Conservation (phyloP, 2,888 invertebrate genomes). For the Dryobota labecula region DNA sequence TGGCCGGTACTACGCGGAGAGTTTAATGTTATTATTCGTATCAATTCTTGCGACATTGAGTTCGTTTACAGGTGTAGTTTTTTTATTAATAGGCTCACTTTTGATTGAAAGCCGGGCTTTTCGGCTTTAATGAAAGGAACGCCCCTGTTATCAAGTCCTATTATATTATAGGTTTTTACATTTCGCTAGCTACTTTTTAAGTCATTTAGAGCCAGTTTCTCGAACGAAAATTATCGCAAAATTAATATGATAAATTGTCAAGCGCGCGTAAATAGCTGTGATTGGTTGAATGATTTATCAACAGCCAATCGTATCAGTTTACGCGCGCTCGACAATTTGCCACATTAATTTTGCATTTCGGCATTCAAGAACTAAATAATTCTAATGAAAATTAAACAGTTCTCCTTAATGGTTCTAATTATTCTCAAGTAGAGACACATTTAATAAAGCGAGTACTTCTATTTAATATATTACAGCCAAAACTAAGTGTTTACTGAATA, state of each 20-base stretch:
- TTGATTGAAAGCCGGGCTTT: no score
- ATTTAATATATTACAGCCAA: conserved; percentile 5
- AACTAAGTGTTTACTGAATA: conserved; percentile 11
- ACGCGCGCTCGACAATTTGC: background rate
- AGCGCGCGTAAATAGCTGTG: background rate
- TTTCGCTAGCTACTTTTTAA: background rate
- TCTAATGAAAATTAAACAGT: conserved; percentile 10
- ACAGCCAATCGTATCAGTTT: background rate
- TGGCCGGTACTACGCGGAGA: no score
- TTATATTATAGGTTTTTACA: no score
- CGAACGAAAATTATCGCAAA: background rate
- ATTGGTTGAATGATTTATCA: background rate
- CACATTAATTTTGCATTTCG: background rate
- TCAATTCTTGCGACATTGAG: no score
- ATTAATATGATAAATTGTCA: background rate
- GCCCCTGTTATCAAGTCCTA: no score
- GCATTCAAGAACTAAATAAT: background rate
- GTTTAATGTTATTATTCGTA: no score
- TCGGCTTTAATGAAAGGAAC: no score
- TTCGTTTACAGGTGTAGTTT: no score
- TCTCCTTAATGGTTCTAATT: conserved; percentile 6
- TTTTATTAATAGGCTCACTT: no score
- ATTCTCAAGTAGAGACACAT: conserved; percentile 15
- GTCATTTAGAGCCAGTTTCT: background rate
- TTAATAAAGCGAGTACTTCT: conserved; percentile 13